Percentiles rank a stretch among this genome's conserved stretches.
Evolutionary conservation across 2,888 invertebrate genomes (phyloP).

Genomic region (Acanthosoma haemorrhoidale): DNA sequence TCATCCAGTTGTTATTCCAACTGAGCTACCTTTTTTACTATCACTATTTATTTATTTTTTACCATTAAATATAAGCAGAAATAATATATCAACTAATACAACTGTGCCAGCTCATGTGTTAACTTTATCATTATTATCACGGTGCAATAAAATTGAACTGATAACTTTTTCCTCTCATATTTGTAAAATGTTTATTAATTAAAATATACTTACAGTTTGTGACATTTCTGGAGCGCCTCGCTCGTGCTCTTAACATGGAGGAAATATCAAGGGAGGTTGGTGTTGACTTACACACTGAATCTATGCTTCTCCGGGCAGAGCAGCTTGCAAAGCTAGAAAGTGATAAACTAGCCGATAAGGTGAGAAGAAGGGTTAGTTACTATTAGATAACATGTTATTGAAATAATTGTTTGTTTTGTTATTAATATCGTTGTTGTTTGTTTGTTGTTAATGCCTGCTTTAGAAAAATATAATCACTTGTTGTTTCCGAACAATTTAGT

Average conservation of each 20-base stretch:
- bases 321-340: slow-evolving; percentile 74
- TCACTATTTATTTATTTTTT: no score
- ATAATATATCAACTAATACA: no score
- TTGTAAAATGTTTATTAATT: slow-evolving; percentile 31
- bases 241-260: slow-evolving; percentile 77
- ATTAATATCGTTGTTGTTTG: neutral
- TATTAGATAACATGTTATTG: neutral
- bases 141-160: no score
- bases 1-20: no score
- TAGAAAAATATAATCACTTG: neutral
- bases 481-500: neutral
- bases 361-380: slow-evolving; percentile 45
- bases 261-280: slow-evolving; percentile 75
- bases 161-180: no score
- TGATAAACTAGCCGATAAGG: slow-evolving; percentile 78
- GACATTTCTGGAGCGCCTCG: slow-evolving; percentile 75
- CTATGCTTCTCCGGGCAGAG: slow-evolving; percentile 76
- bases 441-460: neutral
- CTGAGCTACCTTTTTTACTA: no score
- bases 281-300: slow-evolving; percentile 76
- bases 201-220: slow-evolving; percentile 57
- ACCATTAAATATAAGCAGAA: no score
- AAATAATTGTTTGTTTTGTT: no score
- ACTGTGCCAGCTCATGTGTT: no score
- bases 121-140: no score